phyloP scores from a whole-genome alignment of 1,140 invertebrate genomes.

The Pogonognathellus flavescens region DNA sequence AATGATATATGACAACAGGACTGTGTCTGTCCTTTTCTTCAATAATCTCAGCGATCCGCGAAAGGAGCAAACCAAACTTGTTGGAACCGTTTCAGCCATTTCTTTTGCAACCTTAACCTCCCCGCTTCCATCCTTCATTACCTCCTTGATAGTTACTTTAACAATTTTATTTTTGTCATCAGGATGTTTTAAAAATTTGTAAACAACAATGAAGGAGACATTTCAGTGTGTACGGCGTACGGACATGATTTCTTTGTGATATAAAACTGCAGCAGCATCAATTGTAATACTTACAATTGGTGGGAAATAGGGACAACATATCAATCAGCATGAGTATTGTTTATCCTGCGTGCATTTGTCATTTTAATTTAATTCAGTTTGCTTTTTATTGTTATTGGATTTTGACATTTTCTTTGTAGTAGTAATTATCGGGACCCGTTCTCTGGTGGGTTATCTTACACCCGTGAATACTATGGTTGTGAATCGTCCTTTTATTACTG shows the following conservation, averaged over 20 bases:
- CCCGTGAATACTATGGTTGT: neutral
- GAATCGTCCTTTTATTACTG: neutral
- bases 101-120: neutral
- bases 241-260: too few relatives aligned
- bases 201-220: neutral
- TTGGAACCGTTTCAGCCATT: neutral
- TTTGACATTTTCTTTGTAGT: neutral
- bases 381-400: too few relatives aligned
- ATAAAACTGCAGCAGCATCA: too few relatives aligned
- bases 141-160: neutral
- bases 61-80: constrained; percentile 8
- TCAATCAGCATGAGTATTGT: too few relatives aligned
- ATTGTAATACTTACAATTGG: too few relatives aligned
- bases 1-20: constrained; percentile 35
- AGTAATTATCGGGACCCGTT: neutral
- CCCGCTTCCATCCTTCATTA: neutral
- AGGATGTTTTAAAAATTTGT: neutral
- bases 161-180: neutral
- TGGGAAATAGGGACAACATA: too few relatives aligned
- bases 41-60: constrained; percentile 20
- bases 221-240: too few relatives aligned
- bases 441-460: neutral
- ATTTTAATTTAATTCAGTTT: too few relatives aligned
- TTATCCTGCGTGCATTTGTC: too few relatives aligned
- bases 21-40: constrained; percentile 26